Base-by-base conservation (phyloP, 1,140 invertebrate species). In the Drosophila rhopaloa region DNA sequence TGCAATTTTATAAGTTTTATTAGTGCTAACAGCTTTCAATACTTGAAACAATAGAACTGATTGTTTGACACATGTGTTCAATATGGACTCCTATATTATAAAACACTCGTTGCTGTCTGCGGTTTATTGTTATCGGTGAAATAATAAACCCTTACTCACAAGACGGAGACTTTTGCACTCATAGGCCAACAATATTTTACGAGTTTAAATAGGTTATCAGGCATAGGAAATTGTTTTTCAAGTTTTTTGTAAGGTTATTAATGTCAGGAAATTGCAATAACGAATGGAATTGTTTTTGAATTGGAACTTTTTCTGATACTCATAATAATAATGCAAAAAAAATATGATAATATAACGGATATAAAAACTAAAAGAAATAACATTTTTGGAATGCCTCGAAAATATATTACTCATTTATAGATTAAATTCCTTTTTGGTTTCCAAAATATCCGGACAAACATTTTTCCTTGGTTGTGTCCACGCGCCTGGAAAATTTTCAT, bases 401-500 rank as follows among this genome's bases (percentile, higher is more conserved):
- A 16, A 24, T 32, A 7, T 7, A 32, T 32, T 32, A 7, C 5
- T 32, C 29, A 32, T 1, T 32, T 6, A 32, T 1, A 32, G 29
- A 32, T 32, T 32, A 2, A 7, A 16, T 16, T 16, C 16, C 16
- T 16, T 32, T 32, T 32, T 32, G 6, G 8, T 1, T 32, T 6
- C 29, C 6, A 32, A 32, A 8, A 32, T 7, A 8, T 32, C 29
- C 29, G 8, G 2, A 2, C 29, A 7, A 84, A 80, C 57, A 57
- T 76, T 84, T 84, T 68, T 9, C 43, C 5, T 41, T 46, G 81
- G 7, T 27, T 63, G 58, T 46, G 10, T 19, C 9, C 53, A 38
- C 48, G 51, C 57, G 72, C 63, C 63, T 83, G 81, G 71, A 83
- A 83, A 71, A 19, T 73, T 72, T 84, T 59, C 38, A 16, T 50